These are phyloP conservation scores for Anabas testudineus DNA, from an alignment of 2,797 vertebrate species.

Conservation along the genomic window DNA sequence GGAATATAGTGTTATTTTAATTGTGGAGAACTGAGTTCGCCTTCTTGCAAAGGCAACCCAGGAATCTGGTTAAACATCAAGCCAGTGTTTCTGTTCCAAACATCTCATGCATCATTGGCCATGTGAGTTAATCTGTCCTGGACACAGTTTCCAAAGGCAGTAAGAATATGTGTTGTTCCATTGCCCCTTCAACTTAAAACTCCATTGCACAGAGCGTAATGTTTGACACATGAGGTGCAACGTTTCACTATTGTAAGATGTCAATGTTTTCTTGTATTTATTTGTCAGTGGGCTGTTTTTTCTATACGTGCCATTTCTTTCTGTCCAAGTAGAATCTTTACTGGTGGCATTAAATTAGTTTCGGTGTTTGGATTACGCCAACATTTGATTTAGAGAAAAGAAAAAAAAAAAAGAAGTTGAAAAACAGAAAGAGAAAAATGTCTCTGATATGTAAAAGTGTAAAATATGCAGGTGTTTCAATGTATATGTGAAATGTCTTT, in stretches of 20 bases:
- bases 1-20: conserved; percentile 63
- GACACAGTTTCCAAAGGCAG: conserved; percentile 73
- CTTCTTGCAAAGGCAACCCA: conserved; percentile 47
- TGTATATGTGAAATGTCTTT: conserved; percentile 47
- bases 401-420: conserved; percentile 19
- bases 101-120: conserved; percentile 68
- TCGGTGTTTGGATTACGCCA: conserved; percentile 64
- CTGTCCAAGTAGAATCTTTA: conserved; percentile 68
- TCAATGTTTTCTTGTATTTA: conserved; percentile 81
- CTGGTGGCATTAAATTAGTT: conserved; percentile 61
- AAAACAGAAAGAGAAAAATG: conserved; percentile 40
- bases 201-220: conserved; percentile 48
- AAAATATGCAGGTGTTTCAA: conserved; percentile 35
- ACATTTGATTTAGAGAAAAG: conserved; percentile 29
- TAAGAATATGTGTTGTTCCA: conserved; percentile 69
- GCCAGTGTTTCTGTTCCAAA: conserved; percentile 66
- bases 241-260: conserved; percentile 70
- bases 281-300: conserved; percentile 81
- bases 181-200: conserved; percentile 68
- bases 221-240: conserved; percentile 61
- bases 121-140: conserved; percentile 77
- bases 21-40: conserved; percentile 43
- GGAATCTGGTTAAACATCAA: conserved; percentile 80
- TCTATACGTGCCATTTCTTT: conserved; percentile 70
- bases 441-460: conserved; percentile 68